A percentile compares a stretch with the other conserved stretches of the same genome.
These are phyloP conservation scores for Strix uralensis DNA, from an alignment of 2,113 vertebrate genomes.

Conservation along the genomic window DNA sequence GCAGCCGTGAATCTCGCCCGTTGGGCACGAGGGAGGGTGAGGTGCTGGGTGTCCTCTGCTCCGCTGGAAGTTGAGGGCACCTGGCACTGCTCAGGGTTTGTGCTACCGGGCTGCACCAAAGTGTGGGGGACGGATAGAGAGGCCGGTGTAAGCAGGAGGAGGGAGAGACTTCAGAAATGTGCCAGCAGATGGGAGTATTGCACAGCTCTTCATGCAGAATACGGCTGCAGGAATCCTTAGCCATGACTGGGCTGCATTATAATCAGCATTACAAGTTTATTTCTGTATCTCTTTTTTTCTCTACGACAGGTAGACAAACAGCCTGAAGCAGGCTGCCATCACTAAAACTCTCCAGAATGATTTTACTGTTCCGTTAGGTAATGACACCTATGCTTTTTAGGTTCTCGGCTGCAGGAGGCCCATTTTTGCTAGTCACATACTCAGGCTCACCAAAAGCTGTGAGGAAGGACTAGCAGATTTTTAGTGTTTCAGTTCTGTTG, in stretches of 20 bases:
- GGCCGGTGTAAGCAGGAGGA: not conserved
- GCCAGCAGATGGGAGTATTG: slow-evolving; percentile 24
- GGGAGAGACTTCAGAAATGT: not conserved
- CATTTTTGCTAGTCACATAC: not conserved
- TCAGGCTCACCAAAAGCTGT: not conserved
- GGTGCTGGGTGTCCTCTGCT: not conserved
- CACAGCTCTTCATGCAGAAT: not conserved
- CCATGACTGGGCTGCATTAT: not conserved
- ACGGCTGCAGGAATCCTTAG: not conserved
- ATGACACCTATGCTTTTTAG: not conserved
- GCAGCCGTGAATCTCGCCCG: not conserved
- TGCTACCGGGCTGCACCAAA: not conserved
- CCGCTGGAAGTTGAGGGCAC: not conserved
- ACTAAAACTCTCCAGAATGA: not conserved
- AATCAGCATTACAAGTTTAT: not conserved
- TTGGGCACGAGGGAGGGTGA: not conserved
- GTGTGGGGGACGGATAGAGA: not conserved
- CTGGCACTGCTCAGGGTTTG: not conserved
- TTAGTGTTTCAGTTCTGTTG: not conserved
- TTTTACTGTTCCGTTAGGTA: not conserved
- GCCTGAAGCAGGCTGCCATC: not conserved
- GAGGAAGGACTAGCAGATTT: slow-evolving; percentile 14
- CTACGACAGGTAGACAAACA: not conserved
- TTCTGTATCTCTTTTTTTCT: not conserved
- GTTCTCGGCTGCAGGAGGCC: not conserved